Evolutionary conservation across 1,140 invertebrate species (phyloP).

Genomic region (Lepidurus packardi): DNA sequence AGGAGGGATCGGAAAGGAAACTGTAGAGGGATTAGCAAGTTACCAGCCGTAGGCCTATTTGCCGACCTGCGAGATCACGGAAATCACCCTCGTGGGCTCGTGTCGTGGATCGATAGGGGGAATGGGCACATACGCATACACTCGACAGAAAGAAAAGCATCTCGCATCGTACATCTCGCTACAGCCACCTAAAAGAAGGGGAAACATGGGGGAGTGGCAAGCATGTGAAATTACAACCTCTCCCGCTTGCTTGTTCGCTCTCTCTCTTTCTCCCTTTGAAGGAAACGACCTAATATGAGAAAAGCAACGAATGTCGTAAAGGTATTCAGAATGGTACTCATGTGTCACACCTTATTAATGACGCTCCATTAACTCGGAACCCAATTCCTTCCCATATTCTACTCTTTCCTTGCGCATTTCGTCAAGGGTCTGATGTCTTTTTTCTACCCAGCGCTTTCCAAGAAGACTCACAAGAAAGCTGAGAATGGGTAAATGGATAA

Average conservation of each 20-base stretch:
- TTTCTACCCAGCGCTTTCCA: no score
- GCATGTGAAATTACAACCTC: not conserved
- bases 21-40: not conserved
- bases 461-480: no score
- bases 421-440: no score
- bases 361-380: not conserved
- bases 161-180: not conserved
- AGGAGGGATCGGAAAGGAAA: not conserved
- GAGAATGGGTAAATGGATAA: no score
- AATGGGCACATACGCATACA: not conserved
- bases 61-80: not conserved
- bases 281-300: not conserved
- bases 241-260: not conserved
- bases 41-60: not conserved
- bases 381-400: not conserved
- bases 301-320: constrained; percentile 19
- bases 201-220: not conserved
- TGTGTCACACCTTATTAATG: constrained; percentile 18
- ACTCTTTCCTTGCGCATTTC: no score
- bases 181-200: not conserved
- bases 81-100: not conserved
- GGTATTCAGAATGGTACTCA: not conserved
- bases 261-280: not conserved
- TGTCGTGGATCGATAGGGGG: not conserved
- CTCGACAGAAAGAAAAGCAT: not conserved